Conservation (phyloP, 35 echinoderm and acorn worm species). For the Lytechinus pictus region DNA sequence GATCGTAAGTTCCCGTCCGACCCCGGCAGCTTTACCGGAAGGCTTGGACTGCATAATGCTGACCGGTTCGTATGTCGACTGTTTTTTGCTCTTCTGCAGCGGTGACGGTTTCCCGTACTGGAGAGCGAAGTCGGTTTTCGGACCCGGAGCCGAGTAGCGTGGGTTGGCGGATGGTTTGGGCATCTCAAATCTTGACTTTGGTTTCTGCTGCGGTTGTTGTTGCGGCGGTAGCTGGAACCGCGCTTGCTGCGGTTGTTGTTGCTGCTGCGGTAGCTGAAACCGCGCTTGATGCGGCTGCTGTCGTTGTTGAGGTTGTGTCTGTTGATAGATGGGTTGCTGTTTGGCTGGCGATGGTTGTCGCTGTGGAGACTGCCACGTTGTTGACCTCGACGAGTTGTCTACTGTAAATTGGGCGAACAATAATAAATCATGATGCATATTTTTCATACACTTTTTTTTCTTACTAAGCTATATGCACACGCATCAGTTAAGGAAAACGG, state of each 20-base stretch:
- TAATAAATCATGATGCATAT: no score
- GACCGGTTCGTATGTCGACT: constrained; percentile 31
- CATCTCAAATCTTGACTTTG: constrained; percentile 25
- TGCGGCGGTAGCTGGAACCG: constrained; percentile 10
- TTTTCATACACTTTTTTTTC: no score
- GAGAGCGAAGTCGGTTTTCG: neutral
- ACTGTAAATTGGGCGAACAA: neutral
- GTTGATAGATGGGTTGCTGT: constrained; percentile 32
- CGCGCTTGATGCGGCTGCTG: neutral
- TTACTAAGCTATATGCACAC: no score
- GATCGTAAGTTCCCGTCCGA: constrained; percentile 66
- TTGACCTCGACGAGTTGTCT: neutral
- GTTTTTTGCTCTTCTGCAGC: neutral
- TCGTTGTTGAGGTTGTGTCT: neutral
- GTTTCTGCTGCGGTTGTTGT: constrained; percentile 2
- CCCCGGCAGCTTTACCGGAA: constrained; percentile 23
- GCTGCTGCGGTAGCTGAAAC: constrained; percentile 14
- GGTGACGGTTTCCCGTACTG: neutral
- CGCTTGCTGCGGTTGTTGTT: neutral
- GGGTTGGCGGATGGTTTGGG: constrained; percentile 36
- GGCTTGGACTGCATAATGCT: constrained; percentile 14
- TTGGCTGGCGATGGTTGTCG: neutral
- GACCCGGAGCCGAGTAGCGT: constrained; percentile 1
- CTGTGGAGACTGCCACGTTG: neutral
- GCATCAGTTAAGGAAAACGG: no score